These are phyloP conservation scores for Polypedilum pembai DNA, from an alignment of 1,140 invertebrate species.

Conservation along the genomic window DNA sequence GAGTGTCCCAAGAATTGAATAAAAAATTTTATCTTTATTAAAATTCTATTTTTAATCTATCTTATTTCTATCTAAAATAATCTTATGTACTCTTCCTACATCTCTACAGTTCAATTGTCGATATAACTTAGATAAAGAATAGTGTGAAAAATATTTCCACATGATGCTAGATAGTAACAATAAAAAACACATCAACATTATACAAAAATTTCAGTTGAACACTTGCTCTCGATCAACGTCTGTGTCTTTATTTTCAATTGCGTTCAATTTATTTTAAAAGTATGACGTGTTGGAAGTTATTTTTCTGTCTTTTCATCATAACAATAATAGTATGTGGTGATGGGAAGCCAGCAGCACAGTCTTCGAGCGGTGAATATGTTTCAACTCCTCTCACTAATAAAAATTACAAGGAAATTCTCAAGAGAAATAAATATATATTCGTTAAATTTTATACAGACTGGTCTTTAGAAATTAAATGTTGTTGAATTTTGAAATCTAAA, in stretches of 20 bases:
- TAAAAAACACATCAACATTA: background rate
- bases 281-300: background rate
- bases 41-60: background rate
- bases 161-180: background rate
- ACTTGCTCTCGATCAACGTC: background rate
- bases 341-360: background rate
- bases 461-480: background rate
- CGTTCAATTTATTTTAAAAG: background rate
- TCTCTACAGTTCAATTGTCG: background rate
- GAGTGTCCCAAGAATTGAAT: no score
- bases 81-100: background rate
- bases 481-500: background rate
- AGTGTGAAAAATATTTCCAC: background rate
- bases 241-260: background rate
- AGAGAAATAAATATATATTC: background rate
- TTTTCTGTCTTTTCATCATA: background rate
- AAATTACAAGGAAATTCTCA: background rate
- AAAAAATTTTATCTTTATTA: no score
- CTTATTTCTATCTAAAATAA: background rate
- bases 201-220: slow-evolving; percentile 4
- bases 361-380: background rate
- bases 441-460: background rate
- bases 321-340: background rate
- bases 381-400: background rate
- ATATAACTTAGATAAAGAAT: background rate